phyloP scores from a whole-genome alignment of 2,113 vertebrate genomes.

The Myanophis thanlyinensis region DNA sequence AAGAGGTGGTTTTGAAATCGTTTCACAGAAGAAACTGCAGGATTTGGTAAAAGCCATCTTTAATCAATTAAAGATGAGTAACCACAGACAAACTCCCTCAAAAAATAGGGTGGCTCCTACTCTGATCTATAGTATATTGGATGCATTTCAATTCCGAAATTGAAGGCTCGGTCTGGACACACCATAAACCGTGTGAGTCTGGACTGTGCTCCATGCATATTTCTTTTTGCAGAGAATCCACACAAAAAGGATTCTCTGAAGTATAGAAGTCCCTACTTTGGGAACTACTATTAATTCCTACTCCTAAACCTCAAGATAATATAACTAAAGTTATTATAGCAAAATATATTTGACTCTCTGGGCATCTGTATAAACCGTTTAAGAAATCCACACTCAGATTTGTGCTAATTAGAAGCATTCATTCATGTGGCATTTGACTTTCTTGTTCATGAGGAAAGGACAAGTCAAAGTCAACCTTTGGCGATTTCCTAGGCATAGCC shows the following conservation, averaged over 20 bases:
- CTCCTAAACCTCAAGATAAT: neutral
- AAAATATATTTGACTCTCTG: neutral
- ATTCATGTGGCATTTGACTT: neutral
- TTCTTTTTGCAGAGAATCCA: neutral
- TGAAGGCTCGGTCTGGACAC: neutral
- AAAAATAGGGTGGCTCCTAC: neutral
- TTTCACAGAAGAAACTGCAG: neutral
- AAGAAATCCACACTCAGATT: neutral
- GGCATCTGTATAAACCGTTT: neutral
- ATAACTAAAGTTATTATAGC: neutral
- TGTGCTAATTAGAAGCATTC: neutral
- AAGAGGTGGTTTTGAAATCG: neutral
- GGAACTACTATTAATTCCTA: neutral
- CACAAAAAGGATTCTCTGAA: neutral
- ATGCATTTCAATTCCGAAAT: neutral
- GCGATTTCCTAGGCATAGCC: neutral
- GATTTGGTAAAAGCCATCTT: neutral
- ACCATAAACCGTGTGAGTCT: neutral
- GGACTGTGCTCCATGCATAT: neutral
- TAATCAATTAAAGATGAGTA: neutral
- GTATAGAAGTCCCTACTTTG: neutral
- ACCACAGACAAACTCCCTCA: neutral
- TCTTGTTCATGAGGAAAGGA: accelerated
- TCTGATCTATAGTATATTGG: neutral
- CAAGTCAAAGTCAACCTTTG: neutral